A percentile compares a stretch with the other conserved stretches of the same genome.
These are phyloP conservation scores for Tenthredo distinguenda DNA, from an alignment of 2,888 invertebrate species.

Conservation along the genomic window DNA sequence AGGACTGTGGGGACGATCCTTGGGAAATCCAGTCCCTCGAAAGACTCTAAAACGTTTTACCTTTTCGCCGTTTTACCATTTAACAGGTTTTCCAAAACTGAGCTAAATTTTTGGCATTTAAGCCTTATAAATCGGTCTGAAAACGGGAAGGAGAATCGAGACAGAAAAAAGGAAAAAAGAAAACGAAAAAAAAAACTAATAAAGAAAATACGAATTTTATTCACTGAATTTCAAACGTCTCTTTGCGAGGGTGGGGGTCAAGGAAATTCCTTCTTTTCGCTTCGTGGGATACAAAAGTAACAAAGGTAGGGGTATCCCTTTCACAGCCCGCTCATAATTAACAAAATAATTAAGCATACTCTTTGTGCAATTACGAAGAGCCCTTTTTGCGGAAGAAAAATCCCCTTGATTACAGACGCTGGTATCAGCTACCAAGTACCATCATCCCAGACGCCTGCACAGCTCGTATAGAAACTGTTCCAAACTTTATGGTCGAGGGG, in stretches of 20 bases:
- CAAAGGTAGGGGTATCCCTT: background rate
- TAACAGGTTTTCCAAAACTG: background rate
- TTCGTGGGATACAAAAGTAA: background rate
- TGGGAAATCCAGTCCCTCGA: background rate
- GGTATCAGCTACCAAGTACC: background rate
- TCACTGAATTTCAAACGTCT: background rate
- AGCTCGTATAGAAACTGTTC: background rate
- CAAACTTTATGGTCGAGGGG: background rate
- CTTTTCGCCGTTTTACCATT: constrained; percentile 1
- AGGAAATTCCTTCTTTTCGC: background rate
- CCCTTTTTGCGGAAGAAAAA: constrained; percentile 16
- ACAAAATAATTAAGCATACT: constrained; percentile 55
- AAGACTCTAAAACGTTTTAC: constrained; percentile 14
- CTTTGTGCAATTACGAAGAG: constrained; percentile 52
- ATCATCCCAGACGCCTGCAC: background rate
- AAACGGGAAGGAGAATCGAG: background rate
- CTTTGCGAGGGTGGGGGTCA: background rate
- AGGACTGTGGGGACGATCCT: background rate
- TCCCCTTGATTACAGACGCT: constrained; percentile 26
- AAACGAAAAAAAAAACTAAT: no score
- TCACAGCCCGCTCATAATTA: constrained; percentile 45
- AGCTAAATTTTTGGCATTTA: background rate
- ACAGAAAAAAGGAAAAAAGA: background rate
- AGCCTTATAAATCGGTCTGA: background rate
- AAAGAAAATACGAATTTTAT: background rate